A percentile compares a stretch with the other conserved stretches of the same genome.
These are phyloP conservation scores for Luperina nickerlii DNA, from an alignment of 2,888 invertebrate genomes.

Conservation along the genomic window DNA sequence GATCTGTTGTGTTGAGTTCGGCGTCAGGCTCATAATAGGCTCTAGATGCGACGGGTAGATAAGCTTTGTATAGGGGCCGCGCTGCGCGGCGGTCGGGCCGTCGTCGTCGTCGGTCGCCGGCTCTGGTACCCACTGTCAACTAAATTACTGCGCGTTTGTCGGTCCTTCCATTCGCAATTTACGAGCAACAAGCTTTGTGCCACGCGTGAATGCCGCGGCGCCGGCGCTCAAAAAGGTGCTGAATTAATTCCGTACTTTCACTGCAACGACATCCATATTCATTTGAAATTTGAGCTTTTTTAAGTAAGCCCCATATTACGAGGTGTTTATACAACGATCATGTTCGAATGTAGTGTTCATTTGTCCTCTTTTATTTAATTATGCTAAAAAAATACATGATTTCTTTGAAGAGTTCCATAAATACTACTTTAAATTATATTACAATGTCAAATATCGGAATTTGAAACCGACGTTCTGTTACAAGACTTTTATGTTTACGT, in stretches of 20 bases:
- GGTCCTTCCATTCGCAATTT: conserved; percentile 86
- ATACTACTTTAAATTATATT: conserved; percentile 25
- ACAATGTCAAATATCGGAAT: conserved; percentile 15
- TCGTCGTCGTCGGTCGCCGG: conserved; percentile 57
- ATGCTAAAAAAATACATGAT: conserved; percentile 36
- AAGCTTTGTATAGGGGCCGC: conserved; percentile 78
- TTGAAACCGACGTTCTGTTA: conserved; percentile 14
- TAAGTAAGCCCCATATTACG: conserved; percentile 58
- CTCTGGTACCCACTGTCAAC: conserved; percentile 84
- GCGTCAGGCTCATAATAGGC: conserved; percentile 87
- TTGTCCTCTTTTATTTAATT: conserved; percentile 42
- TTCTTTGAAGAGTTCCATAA: conserved; percentile 39
- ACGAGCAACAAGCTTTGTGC: conserved; percentile 81
- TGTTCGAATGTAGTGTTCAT: conserved; percentile 32
- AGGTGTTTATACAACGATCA: conserved; percentile 59
- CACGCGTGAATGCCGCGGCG: conserved; percentile 72
- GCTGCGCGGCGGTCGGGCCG: conserved; percentile 67
- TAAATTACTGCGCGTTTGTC: conserved; percentile 88
- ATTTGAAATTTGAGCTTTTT: conserved; percentile 71
- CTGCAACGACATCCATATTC: conserved; percentile 72
- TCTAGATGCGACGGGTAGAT: conserved; percentile 86
- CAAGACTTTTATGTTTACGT: conserved; percentile 6
- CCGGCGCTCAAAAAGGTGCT: conserved; percentile 78
- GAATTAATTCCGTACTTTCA: conserved; percentile 75
- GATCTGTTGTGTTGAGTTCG: conserved; percentile 81